phyloP scores from a whole-genome alignment of 2,888 invertebrate genomes.

The Pandemis cinnamomeana region DNA sequence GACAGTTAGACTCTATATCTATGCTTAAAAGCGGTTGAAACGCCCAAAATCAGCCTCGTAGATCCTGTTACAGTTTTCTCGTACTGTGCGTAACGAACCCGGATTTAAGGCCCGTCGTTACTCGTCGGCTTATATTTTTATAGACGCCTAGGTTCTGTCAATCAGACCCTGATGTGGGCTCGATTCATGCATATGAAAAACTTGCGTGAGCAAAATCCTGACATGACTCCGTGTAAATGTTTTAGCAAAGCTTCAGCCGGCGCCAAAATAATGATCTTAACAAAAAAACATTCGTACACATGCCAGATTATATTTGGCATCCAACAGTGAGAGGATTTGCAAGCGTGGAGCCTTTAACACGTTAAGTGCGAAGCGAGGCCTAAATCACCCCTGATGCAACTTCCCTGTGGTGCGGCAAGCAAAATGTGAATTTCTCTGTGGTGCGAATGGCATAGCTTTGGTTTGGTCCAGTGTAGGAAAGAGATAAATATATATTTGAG shows the following conservation, averaged over 20 bases:
- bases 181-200: slow-evolving; percentile 27
- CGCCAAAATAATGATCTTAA: not conserved
- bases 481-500: too few relatives aligned
- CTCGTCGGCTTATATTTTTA: slow-evolving; percentile 41
- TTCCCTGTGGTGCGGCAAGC: too few relatives aligned
- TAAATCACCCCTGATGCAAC: too few relatives aligned
- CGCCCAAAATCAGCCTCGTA: not conserved
- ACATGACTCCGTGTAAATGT: slow-evolving; percentile 5
- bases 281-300: not conserved
- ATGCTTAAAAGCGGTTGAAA: not conserved
- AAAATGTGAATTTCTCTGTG: too few relatives aligned
- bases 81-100: slow-evolving; percentile 19
- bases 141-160: slow-evolving; percentile 38
- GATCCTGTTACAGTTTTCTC: not conserved
- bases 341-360: not conserved
- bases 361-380: too few relatives aligned
- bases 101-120: slow-evolving; percentile 39
- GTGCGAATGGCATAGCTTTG: too few relatives aligned
- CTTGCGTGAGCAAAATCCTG: not conserved
- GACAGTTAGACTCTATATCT: too few relatives aligned
- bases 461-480: too few relatives aligned
- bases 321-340: not conserved
- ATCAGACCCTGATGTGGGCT: slow-evolving; percentile 29
- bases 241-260: not conserved
- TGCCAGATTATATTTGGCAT: slow-evolving; percentile 1